Base-by-base conservation (phyloP, 1,140 invertebrate genomes). In the Philotrypesis tridentata region DNA sequence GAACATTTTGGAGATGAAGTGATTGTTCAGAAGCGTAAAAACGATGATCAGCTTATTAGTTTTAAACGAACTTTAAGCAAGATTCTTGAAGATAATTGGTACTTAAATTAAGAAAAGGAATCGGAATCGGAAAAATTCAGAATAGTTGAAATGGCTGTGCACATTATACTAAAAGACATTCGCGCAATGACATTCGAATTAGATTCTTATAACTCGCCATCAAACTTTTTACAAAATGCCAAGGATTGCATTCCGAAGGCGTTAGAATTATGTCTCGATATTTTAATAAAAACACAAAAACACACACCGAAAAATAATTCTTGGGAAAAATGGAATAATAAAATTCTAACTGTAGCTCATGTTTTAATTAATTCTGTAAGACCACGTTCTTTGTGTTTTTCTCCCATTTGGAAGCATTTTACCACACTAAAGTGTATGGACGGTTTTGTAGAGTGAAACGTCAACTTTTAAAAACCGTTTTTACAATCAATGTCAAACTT, bases 161-260 rank as follows among this genome's bases (percentile, higher is more conserved):
- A n/a, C n/a, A n/a, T n/a, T n/a, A n/a, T 88, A n/a, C 14, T 60
- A 48, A 73, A 87, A 61, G 87, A 88, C 70, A 88, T 88, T 17
- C n/a, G 84, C 48, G 72, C 82, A 23, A 40, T 65, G 25, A 40
- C 74, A 73, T 86, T 85, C 71, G 82, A 86, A 29, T 76, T 14
- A 11, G 43, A 43, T 21, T 55, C 21, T 67, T 87, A 87, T 76
- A n/a, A n/a, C n/a, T n/a, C n/a, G n/a, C n/a, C n/a, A n/a, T n/a
- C n/a, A n/a, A n/a, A n/a, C n/a, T n/a, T 83, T 61, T 79, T 78
- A 55, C 21, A 74, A 23, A 48, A 79, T 68, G 71, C 27, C 75
- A 65, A 55, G 23, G n/a, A 63, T n/a, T 71, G 72, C 55, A 68
- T 84, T 11, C 79, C 77, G 8, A n/a, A 82, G 23, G 55, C 29